Conservation (phyloP, 2,113 vertebrate genomes). For the Stegastes partitus region DNA sequence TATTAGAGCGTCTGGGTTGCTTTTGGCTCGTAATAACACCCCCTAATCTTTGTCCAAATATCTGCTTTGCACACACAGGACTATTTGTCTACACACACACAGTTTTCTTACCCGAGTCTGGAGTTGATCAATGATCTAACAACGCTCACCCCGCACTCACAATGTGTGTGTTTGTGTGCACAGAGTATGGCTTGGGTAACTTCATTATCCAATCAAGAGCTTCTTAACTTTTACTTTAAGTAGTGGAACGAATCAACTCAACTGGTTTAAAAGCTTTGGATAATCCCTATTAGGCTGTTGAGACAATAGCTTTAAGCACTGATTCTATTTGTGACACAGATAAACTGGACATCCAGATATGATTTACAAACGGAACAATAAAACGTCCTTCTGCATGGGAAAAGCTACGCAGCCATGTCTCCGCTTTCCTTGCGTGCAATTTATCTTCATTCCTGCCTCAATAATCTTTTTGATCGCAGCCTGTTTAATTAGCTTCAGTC, state of each 20-base stretch:
- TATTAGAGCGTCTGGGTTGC: conserved; percentile 80
- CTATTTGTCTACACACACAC: conserved; percentile 79
- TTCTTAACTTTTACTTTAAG: conserved; percentile 62
- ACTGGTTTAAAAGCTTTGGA: conserved; percentile 57
- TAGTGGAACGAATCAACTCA: conserved; percentile 68
- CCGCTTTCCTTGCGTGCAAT: background rate
- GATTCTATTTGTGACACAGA: conserved; percentile 25
- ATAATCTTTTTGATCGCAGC: conserved; percentile 30
- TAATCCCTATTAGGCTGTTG: conserved; percentile 51
- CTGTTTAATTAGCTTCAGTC: conserved; percentile 56
- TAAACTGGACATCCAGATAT: conserved; percentile 2
- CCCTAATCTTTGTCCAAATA: conserved; percentile 87
- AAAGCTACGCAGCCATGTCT: background rate
- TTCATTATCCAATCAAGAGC: conserved; percentile 77
- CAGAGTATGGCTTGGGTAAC: conserved; percentile 44
- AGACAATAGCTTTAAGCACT: conserved; percentile 8
- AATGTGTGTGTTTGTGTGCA: conserved; percentile 55
- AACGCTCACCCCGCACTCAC: conserved; percentile 63
- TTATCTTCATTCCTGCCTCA: background rate
- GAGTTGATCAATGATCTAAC: conserved; percentile 84
- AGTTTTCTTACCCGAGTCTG: conserved; percentile 78
- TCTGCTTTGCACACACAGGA: conserved; percentile 84
- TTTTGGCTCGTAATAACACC: conserved; percentile 81
- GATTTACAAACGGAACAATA: background rate
- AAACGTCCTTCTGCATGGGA: background rate